Base-by-base conservation (phyloP, 2,888 invertebrate species). In the Spicauda simplicius region DNA sequence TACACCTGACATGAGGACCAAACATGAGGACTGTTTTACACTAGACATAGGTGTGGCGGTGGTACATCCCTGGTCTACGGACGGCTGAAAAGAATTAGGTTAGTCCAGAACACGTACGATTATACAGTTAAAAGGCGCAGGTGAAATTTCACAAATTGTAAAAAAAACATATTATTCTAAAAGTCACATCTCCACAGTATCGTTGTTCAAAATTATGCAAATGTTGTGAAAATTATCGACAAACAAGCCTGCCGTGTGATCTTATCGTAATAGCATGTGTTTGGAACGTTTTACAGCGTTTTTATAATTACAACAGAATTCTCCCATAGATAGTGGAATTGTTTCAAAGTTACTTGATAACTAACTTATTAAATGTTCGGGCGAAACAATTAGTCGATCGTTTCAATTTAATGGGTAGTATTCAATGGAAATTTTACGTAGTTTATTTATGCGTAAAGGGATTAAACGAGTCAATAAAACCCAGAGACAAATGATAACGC, bases 121-220 rank as follows among this genome's bases (percentile, higher is more conserved):
- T 25, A 25, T 4, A 25, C 3, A 5, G 25, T 5, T 2, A 25
- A 25, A 25, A 25, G 5, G 3, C 25, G 25, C 5, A 25, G 5
- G 2, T 25, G 5, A 25, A 33, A 33, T 6, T 33, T 4, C 3
- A 6, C 25, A 25, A 33, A 10, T 33, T 33, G 6, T 1, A 33
- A 41, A 41, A 14, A 41, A 4, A 4, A 25, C 10, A 41, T 14
- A 12, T 41, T 41, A 7, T 37, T 41, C 14, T 41, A 16, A 14
- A 25, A 30, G 50, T 2, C 4, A 10, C 54, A 48, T 56, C 75
- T 76, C 74, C 71, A 77, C 67, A 45, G 60, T 45, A 72, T 70
- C 69, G 52, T 68, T 83, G 80, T 82, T 82, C 80, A 76, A 76
- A 80, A 80, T 79, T 82, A 83, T 84, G 85, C 79, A 77, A 86